Percentiles rank a stretch among this genome's conserved stretches.
These are phyloP conservation scores for Drosophila guanche DNA, from an alignment of 1,140 invertebrate species.

Conservation along the genomic window DNA sequence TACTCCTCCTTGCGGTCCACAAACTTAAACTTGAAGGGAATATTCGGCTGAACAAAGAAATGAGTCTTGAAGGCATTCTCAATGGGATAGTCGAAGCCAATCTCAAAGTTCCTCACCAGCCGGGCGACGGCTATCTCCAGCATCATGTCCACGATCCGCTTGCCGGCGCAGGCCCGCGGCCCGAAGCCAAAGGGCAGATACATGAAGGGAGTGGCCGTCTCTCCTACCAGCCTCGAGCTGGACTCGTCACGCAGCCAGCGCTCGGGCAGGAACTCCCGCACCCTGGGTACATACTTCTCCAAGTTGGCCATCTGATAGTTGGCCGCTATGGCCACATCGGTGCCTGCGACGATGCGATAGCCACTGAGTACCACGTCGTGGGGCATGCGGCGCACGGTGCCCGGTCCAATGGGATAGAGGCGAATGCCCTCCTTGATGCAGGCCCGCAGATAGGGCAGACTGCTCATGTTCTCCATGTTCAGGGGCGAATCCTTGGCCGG, in stretches of 20 bases:
- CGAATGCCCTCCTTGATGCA: constrained; percentile 87
- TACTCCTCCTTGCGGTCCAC: constrained; percentile 41
- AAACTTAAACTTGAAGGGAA: constrained; percentile 78
- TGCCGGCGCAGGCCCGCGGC: constrained; percentile 85
- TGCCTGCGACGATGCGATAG: constrained; percentile 86
- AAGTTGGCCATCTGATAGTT: constrained; percentile 83
- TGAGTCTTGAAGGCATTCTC: constrained; percentile 64
- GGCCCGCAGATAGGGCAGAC: constrained; percentile 87
- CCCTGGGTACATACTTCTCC: constrained; percentile 84
- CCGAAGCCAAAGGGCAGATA: constrained; percentile 87
- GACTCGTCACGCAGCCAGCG: constrained; percentile 84
- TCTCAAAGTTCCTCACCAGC: constrained; percentile 85
- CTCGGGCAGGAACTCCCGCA: constrained; percentile 86
- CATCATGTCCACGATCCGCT: constrained; percentile 88
- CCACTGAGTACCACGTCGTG: constrained; percentile 85
- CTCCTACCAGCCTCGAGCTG: constrained; percentile 71
- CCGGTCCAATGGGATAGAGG: constrained; percentile 85
- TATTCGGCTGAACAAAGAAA: constrained; percentile 71
- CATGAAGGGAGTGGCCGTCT: constrained; percentile 85
- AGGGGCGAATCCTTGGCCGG: constrained; percentile 84
- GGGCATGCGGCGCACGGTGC: constrained; percentile 84
- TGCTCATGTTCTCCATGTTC: constrained; percentile 85
- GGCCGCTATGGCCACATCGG: constrained; percentile 84
- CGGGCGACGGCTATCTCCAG: constrained; percentile 87
- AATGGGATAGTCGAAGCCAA: constrained; percentile 84